Evolutionary conservation across 2,113 vertebrate genomes (phyloP).

Genomic region (Protobothrops mucrosquamatus): DNA sequence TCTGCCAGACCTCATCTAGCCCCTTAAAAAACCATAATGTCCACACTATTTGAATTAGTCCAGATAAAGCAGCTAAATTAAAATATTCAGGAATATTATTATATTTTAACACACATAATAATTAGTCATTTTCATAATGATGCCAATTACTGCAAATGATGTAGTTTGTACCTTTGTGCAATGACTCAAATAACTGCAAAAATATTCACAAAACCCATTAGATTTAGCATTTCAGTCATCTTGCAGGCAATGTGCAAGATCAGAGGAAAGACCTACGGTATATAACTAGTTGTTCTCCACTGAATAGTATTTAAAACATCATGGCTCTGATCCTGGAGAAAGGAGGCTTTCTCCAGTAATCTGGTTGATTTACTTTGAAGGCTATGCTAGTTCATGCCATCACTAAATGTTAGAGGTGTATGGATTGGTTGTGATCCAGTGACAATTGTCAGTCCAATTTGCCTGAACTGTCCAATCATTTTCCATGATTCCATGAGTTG

Average conservation of each 20-base stretch:
- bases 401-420: neutral
- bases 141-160: neutral
- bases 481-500: neutral
- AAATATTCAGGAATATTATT: neutral
- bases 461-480: neutral
- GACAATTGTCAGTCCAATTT: neutral
- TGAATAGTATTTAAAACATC: neutral
- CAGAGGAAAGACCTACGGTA: neutral
- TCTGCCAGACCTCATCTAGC: neutral
- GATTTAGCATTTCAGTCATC: neutral
- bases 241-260: neutral
- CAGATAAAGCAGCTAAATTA: neutral
- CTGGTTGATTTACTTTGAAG: neutral
- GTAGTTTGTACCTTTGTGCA: neutral
- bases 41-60: neutral
- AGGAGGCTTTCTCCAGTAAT: neutral
- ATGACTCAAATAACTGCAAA: neutral
- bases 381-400: neutral
- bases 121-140: neutral
- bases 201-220: neutral
- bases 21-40: neutral
- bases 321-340: neutral
- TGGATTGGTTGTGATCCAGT: neutral
- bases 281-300: neutral
- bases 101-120: neutral